Conservation (phyloP, 2,888 invertebrate species). For the Chymomyza amoena region DNA sequence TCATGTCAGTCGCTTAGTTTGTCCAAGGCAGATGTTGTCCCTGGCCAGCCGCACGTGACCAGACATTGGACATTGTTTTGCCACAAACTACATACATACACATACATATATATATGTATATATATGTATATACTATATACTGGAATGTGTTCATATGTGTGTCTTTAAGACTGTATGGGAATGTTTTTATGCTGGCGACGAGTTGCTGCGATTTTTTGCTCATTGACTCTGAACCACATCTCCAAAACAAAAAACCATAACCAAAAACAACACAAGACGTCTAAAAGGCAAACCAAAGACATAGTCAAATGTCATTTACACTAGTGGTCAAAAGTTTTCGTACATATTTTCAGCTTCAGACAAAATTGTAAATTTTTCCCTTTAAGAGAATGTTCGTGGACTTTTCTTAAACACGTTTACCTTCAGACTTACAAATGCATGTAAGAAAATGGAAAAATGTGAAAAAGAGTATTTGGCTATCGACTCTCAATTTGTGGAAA, state of each 20-base stretch:
- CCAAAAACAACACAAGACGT: background rate
- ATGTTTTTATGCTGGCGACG: constrained; percentile 10
- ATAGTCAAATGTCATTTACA: background rate
- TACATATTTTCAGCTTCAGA: too few species aligned
- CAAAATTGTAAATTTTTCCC: too few species aligned
- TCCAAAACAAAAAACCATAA: background rate
- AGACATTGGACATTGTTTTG: background rate
- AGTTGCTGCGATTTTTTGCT: constrained; percentile 32
- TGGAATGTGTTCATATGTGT: too few species aligned
- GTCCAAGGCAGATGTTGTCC: background rate
- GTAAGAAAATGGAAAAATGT: too few species aligned
- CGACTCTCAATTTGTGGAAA: too few species aligned
- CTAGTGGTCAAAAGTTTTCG: too few species aligned
- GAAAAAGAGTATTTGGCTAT: too few species aligned
- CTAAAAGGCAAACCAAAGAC: background rate
- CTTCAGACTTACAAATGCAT: too few species aligned
- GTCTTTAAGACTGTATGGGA: constrained; percentile 7
- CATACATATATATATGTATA: background rate
- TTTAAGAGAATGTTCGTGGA: too few species aligned
- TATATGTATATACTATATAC: too few species aligned
- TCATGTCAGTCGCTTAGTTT: constrained; percentile 12
- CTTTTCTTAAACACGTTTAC: too few species aligned
- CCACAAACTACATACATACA: background rate
- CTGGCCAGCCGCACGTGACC: background rate
- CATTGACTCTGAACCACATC: background rate